Percentiles rank a stretch among this genome's conserved stretches.
These are phyloP conservation scores for Chromobotia macracanthus DNA, from an alignment of 2,797 vertebrate species.

Conservation along the genomic window DNA sequence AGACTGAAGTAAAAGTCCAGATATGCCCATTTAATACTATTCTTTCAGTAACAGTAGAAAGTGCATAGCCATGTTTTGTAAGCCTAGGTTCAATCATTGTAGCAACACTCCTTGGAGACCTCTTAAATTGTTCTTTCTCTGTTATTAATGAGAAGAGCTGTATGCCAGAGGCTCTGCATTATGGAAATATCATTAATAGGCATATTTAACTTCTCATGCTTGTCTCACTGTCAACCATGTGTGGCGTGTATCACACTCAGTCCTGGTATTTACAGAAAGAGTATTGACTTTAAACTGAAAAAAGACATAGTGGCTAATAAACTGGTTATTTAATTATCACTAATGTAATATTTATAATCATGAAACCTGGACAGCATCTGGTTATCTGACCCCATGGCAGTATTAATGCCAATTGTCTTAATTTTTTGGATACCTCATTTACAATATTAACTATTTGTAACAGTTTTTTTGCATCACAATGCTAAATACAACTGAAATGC, in stretches of 20 bases:
- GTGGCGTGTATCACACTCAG: background rate
- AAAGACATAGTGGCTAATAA: background rate
- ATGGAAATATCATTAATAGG: conserved; percentile 41
- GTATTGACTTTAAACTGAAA: background rate
- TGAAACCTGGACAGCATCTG: background rate
- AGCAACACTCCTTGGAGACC: conserved; percentile 25
- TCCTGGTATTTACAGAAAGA: background rate
- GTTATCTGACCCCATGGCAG: background rate
- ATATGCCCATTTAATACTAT: conserved; percentile 31
- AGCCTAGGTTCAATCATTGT: conserved; percentile 18
- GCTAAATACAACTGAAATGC: background rate
- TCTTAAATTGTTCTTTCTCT: conserved; percentile 35
- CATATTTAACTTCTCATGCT: conserved; percentile 18
- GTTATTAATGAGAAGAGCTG: conserved; percentile 25
- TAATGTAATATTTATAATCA: background rate
- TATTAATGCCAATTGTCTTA: background rate
- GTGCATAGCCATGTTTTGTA: conserved; percentile 26
- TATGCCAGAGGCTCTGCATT: conserved; percentile 14
- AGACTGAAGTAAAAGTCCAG: conserved; percentile 36
- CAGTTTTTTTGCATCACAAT: background rate
- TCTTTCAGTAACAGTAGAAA: conserved; percentile 13
- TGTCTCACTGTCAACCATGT: conserved; percentile 11
- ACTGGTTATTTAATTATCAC: background rate
- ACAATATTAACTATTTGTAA: background rate
- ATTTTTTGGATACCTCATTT: background rate